A percentile compares a stretch with the other conserved stretches of the same genome.
phyloP scores from a whole-genome alignment of 2,888 invertebrate genomes.

The Acleris literana region DNA sequence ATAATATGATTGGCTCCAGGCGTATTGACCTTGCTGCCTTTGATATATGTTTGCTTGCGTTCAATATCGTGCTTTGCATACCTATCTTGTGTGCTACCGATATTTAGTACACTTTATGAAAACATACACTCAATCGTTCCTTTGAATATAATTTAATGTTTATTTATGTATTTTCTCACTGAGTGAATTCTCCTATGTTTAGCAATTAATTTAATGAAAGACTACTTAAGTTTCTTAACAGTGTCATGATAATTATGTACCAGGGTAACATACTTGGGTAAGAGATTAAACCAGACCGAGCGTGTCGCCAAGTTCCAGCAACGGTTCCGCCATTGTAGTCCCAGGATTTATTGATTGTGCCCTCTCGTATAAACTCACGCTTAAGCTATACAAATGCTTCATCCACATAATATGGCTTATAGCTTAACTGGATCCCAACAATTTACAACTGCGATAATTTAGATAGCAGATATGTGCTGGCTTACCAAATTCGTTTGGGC shows the following conservation, averaged over 20 bases:
- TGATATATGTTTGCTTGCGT: neutral
- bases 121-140: too few relatives aligned
- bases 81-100: too few relatives aligned
- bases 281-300: too few relatives aligned
- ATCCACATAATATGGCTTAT: slow-evolving; percentile 19
- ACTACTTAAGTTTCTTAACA: too few relatives aligned
- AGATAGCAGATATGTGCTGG: slow-evolving; percentile 13
- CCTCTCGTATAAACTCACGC: neutral
- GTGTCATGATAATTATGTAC: neutral
- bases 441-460: slow-evolving; percentile 31
- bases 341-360: slow-evolving; percentile 17
- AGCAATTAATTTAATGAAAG: too few relatives aligned
- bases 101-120: too few relatives aligned
- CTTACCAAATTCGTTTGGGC: slow-evolving; percentile 5
- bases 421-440: slow-evolving; percentile 11
- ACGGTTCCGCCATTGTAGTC: neutral
- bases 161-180: too few relatives aligned
- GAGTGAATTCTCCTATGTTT: too few relatives aligned
- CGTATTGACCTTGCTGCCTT: neutral
- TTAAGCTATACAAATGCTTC: slow-evolving; percentile 26
- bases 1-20: neutral
- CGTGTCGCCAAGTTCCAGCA: neutral
- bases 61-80: neutral
- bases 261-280: neutral
- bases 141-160: too few relatives aligned